Base-by-base conservation (phyloP, 1,140 invertebrate genomes). In the Psix sp. region DNA sequence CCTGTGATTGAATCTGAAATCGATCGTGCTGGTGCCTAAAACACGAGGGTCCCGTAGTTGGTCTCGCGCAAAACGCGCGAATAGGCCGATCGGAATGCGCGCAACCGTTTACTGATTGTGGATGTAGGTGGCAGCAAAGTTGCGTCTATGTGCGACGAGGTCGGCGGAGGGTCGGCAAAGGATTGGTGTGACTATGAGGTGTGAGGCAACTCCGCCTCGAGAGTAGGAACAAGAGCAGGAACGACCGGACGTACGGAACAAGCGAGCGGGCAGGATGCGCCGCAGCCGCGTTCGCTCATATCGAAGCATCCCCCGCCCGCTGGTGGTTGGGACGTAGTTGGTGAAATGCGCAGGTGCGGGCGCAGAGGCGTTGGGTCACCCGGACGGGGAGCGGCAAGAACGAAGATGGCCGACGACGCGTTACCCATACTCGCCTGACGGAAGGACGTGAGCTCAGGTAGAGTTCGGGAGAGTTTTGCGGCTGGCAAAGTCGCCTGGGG, bases 341-440 rank as follows among this genome's bases (percentile, higher is more conserved):
- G 16, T 11, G 20, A 11, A 49, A 29, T 51, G 65, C 65, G 67
- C 72, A 65, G 33, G 63, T 52, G 77, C 70, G 59, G 62, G 74
- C 71, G 67, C 66, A 52, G 74, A 75, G 77, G 76, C 72, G 74
- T 73, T 76, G 59, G 79, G 56, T 80, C 74, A 26, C 74, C 78
- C 74, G 80, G 79, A 76, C 73, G 74, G 77, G 75, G 77, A 80
- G 78, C 70, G 82, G 72, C 74, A 79, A 82, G 70, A 80, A 80
- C 59, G 72, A 83, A 83, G 80, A 82, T 82, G 82, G 81, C 81
- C 76, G 80, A 74, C 54, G 46, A 63, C 68, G 67, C 74, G 76
- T 78, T 74, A 56, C 54, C 73, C 73, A 75, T 63, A 59, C 63
- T 66, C 70, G 33, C 56, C 63, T 72, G 66, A 74, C 72, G 71